Evolutionary conservation across 1,140 invertebrate genomes (phyloP), one percentile per base, ranked within the genome.

Genomic region (Drepana arcuata): DNA sequence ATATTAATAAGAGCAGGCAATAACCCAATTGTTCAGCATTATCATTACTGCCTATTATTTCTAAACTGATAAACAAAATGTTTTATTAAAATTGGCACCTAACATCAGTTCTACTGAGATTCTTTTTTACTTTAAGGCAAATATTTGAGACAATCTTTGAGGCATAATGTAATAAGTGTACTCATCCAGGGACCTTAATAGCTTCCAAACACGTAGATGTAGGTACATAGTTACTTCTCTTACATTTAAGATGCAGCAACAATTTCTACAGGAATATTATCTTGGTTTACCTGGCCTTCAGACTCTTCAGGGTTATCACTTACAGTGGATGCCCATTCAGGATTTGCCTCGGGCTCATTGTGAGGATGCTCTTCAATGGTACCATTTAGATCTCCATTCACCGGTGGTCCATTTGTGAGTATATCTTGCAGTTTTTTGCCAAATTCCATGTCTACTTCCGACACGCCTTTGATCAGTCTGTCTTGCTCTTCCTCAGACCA

Each of bases 401-500:
- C 33, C 37, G 65, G 42, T 2, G 64, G 49, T 66, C 84, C 69
- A 32, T 75, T 75, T 7, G 48, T 18, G 11, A 74, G 24, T 54
- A 80, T 37, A 60, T 90, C 88, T 37, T 91, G 88, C 16, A 92
- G 86, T 71, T 92, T 92, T 16, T 87, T 85, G 13, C 86, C 88
- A 65, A 93, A 93, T 41, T 86, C 87, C 10, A 87, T 59, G 75
- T 93, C 92, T 21, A 89, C 85, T 56, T 90, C 89, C 31, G 88
- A 87, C 14, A 93, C 87, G 35, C 88, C 87, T 28, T 86, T 84
- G 7, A 92, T 64, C n/a, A 93, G 81, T 35, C 86, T 86, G 16
- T 90, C 87, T 58, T 89, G 90, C 40, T 95, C 91, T 40, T 90
- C 88, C 27, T 89, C 85, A 25, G 87, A 87, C 95, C 95, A 96